Evolutionary conservation across 1,140 invertebrate genomes (phyloP), one percentile per base, ranked within the genome.

Genomic region (Popillia japonica): DNA sequence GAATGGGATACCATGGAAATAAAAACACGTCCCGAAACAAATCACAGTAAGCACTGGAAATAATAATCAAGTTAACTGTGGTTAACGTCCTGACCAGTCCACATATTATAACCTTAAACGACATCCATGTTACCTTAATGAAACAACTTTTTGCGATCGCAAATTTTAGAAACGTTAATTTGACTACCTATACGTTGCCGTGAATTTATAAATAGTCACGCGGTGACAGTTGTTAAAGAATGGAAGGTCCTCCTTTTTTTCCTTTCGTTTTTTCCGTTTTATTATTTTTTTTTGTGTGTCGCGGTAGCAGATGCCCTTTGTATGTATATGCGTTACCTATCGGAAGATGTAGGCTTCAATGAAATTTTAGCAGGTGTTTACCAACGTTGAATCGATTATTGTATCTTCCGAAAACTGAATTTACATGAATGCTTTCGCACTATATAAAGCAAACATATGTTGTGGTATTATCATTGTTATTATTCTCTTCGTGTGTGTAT

Each of bases 101-200:
- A 68, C 61, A 68, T 68, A 68, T 68, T 68, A 68, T 68, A 68
- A 68, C 61, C 61, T 68, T 68, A 68, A 68, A 68, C 22, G 75
- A 77, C 72, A 48, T 79, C 78, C 78, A 81, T 79, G 77, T 79
- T 76, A 81, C 77, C 77, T 77, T 81, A 80, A 78, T 80, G 79
- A 82, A 77, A 77, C 79, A 79, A 82, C 68, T 82, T 82, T 82
- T 82, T 82, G 78, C 42, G 23, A 34, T 80, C 77, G 48, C 41
- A 78, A 77, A 81, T 79, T 75, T 80, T 80, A 77, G 76, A 78
- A 73, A 80, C 74, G 77, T 73, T 75, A 78, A 81, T 80, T 80
- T 77, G 44, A 76, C 48, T 68, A 68, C 61, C 61, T 68, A 68
- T 68, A 55, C 34, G 75, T 64, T 79, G 75, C 77, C 72, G 77